phyloP scores from a whole-genome alignment of 2,888 invertebrate genomes.

The Mimachlamys varia region DNA sequence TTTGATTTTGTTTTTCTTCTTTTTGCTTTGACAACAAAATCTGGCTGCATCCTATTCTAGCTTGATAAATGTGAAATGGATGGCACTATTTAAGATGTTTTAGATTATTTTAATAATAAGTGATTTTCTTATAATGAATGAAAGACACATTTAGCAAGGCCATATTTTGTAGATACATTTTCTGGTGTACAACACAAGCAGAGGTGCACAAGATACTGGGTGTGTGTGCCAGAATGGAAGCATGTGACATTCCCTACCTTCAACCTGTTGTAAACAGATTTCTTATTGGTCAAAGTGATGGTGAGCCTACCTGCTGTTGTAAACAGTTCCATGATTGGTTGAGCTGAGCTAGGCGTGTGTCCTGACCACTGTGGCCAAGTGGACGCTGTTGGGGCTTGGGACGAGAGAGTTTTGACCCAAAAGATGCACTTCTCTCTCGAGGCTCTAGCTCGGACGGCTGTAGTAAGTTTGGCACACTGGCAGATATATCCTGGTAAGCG shows the following conservation, averaged over 20 bases:
- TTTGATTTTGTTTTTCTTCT: too few species aligned
- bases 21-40: too few species aligned
- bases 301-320: conserved; percentile 69
- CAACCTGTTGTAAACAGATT: neutral
- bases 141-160: neutral
- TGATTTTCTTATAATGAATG: neutral
- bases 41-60: too few species aligned
- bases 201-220: neutral
- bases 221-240: neutral
- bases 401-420: conserved; percentile 61
- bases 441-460: conserved; percentile 57
- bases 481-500: conserved; percentile 60
- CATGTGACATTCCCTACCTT: neutral
- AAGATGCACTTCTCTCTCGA: conserved; percentile 64
- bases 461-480: conserved; percentile 66
- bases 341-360: conserved; percentile 65
- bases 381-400: conserved; percentile 38
- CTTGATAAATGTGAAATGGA: neutral
- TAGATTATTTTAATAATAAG: neutral
- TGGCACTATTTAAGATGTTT: neutral
- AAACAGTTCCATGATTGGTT: conserved; percentile 73
- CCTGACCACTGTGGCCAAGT: conserved; percentile 44
- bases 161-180: neutral
- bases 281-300: neutral
- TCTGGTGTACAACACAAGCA: neutral